These are phyloP conservation scores for Diarsia dahlii DNA, from an alignment of 2,888 invertebrate genomes.

Conservation along the genomic window DNA sequence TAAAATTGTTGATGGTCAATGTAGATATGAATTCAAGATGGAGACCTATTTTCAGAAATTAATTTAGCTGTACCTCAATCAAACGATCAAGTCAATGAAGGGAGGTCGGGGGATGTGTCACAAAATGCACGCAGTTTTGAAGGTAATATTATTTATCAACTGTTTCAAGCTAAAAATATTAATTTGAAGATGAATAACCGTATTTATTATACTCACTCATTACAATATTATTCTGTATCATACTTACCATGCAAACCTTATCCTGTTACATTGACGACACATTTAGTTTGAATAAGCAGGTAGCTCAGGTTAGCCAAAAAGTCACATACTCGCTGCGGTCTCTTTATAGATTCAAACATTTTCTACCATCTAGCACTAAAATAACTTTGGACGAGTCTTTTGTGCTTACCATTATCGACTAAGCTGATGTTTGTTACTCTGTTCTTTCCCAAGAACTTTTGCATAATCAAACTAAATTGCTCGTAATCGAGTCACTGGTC, in stretches of 20 bases:
- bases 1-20: background rate
- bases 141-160: constrained; percentile 24
- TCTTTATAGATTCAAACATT: too few relatives aligned
- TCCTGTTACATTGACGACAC: too few relatives aligned
- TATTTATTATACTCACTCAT: background rate
- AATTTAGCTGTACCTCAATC: constrained; percentile 43
- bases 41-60: constrained; percentile 36
- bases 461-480: too few relatives aligned
- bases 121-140: constrained; percentile 42
- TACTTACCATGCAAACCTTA: background rate
- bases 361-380: too few relatives aligned
- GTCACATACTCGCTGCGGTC: too few relatives aligned
- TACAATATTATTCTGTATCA: background rate
- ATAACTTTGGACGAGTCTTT: too few relatives aligned
- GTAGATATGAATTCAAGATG: background rate
- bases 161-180: background rate
- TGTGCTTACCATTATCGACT: too few relatives aligned
- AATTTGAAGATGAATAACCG: background rate
- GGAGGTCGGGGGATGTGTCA: constrained; percentile 51
- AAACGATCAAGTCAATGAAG: constrained; percentile 30
- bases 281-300: too few relatives aligned
- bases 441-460: too few relatives aligned
- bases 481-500: too few relatives aligned
- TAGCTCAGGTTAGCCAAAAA: too few relatives aligned
- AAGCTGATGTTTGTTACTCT: too few relatives aligned